These are phyloP conservation scores for Scytalopus superciliaris DNA, from an alignment of 2,113 vertebrate species.

Conservation along the genomic window DNA sequence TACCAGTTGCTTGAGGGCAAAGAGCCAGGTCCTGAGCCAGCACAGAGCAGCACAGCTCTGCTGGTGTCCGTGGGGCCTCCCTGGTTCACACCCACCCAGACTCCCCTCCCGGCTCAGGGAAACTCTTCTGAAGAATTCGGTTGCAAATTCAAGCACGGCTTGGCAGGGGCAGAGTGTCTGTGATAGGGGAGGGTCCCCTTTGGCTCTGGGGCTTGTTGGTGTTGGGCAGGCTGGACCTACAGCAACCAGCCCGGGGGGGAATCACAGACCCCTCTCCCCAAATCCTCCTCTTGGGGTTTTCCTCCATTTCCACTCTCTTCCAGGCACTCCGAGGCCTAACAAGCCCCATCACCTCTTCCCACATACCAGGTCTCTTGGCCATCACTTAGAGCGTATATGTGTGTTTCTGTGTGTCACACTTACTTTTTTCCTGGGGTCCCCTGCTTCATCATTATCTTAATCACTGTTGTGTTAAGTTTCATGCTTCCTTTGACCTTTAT, in stretches of 20 bases:
- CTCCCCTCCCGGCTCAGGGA: neutral
- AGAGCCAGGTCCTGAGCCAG: neutral
- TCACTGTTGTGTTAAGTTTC: constrained; percentile 85
- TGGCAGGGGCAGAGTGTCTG: neutral
- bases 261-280: neutral
- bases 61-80: neutral
- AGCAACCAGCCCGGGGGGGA: neutral
- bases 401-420: neutral
- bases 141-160: neutral
- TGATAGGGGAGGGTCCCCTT: neutral
- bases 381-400: neutral
- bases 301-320: neutral
- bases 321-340: neutral
- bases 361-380: neutral
- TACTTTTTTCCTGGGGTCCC: constrained; percentile 22
- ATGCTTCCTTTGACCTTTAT: constrained; percentile 82
- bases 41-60: neutral
- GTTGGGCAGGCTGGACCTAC: neutral
- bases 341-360: neutral
- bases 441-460: constrained; percentile 78
- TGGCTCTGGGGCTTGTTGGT: neutral
- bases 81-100: neutral
- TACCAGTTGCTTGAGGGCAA: constrained; percentile 5
- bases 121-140: constrained; percentile 36
- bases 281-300: neutral